These are phyloP conservation scores for Caenorhabditis drosophilae DNA, from an alignment of 2,888 invertebrate genomes.

Conservation along the genomic window DNA sequence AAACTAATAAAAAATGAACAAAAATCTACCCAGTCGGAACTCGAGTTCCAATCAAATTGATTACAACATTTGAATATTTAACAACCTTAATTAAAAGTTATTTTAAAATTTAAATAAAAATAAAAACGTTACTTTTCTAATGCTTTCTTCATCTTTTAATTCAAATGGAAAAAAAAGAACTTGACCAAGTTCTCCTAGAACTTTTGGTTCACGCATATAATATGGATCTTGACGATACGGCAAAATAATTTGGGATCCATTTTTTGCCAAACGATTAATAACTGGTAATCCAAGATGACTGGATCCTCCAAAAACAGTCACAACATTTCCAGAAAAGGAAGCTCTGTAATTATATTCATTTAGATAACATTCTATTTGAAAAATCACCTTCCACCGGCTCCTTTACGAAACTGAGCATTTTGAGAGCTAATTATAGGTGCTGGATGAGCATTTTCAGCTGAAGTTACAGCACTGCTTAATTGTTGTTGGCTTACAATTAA, in stretches of 20 bases:
- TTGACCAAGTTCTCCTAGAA: conserved; percentile 84
- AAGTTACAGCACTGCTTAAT: conserved; percentile 34
- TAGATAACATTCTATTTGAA: not conserved
- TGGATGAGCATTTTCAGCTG: conserved; percentile 39
- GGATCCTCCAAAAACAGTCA: conserved; percentile 82
- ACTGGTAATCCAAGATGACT: conserved; percentile 89
- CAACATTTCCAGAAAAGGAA: conserved; percentile 93
- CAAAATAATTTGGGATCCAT: conserved; percentile 79
- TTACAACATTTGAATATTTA: conserved; percentile 93
- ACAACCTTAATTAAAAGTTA: conserved; percentile 71
- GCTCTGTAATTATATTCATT: conserved; percentile 75
- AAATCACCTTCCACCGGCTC: conserved; percentile 43
- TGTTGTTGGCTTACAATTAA: conserved; percentile 23
- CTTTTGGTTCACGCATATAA: conserved; percentile 80
- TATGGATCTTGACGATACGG: conserved; percentile 84
- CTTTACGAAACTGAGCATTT: conserved; percentile 43
- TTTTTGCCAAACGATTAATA: conserved; percentile 80
- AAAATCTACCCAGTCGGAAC: conserved; percentile 86
- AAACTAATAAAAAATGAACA: too few species aligned
- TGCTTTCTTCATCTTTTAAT: conserved; percentile 83
- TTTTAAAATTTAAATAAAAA: not conserved
- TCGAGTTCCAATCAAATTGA: conserved; percentile 89
- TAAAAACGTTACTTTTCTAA: conserved; percentile 71
- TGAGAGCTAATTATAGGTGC: conserved; percentile 40
- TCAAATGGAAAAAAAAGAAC: conserved; percentile 76